Base-by-base conservation (phyloP, 2,113 vertebrate species). In the Clupea harengus region DNA sequence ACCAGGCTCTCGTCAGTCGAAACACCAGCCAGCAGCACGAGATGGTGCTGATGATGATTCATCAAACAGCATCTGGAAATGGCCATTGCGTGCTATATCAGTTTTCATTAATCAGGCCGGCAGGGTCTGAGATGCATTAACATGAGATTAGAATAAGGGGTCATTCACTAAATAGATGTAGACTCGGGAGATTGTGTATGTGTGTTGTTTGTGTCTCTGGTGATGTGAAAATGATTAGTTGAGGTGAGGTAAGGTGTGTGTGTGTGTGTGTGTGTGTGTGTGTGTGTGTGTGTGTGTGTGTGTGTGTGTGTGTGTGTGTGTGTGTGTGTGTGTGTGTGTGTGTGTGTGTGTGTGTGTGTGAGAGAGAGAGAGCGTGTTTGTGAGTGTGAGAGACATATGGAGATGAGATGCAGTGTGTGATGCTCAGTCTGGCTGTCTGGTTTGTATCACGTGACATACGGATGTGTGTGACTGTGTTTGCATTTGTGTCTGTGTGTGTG, bases 61-160 rank as follows among this genome's bases (percentile, higher is more conserved):
- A 84, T 88, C 84, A 82, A 88, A 87, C 81, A 81, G 49, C 44
- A 54, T 83, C 85, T 89, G 87, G 80, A 89, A 90, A 89, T 87
- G 20, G 4, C 57, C 81, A 39, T 84, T 85, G 87, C 50, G 17
- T 28, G 25, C 20, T 67, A 28, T 81, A 80, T 81, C 81, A 85
- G 88, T 60, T 49, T 84, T 80, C 81, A 86, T 88, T 86, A 85
- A 90, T 92, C 86, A 87, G 28, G 78, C 57, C 81, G 83, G 50
- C 17, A 54, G 80, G 25, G 80, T 82, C 82, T 22, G 54, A 87
- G 52, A 84, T 45, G 82, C 49, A 84, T 83, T 86, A 81, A 85
- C 47, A 64, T 13, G 60, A 82, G 81, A 86, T 85, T 57, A 86
- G 81, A 81, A 17, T 32, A 8, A 32, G 60, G 22, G 18, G 39